Percentiles rank a stretch among this genome's conserved stretches.
Conservation (phyloP, 2,797 vertebrate species). For the Pitangus sulphuratus region DNA sequence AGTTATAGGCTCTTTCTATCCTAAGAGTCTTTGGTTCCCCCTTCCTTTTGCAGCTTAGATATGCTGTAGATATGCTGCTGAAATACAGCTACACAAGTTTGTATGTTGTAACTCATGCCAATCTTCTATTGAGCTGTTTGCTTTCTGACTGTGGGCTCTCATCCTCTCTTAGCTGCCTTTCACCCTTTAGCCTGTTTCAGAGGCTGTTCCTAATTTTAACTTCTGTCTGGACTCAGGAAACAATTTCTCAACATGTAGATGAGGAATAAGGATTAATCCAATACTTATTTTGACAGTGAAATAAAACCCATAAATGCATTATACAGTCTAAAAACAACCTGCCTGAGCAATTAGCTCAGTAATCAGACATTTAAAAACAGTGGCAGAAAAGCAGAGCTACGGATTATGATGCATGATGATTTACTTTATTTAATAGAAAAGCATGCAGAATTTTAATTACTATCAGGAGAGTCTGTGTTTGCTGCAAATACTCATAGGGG, state of each 20-base stretch:
- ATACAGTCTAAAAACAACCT: background rate
- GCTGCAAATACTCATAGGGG: background rate
- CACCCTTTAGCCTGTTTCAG: background rate
- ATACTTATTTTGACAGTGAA: background rate
- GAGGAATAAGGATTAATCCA: background rate
- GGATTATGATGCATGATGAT: background rate
- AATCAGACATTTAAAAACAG: background rate
- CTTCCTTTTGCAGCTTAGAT: background rate
- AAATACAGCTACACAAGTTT: background rate
- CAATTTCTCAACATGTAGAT: background rate
- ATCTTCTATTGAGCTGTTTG: background rate
- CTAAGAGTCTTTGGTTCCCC: background rate
- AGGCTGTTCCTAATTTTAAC: background rate
- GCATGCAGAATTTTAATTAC: slow-evolving; percentile 9
- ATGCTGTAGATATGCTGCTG: background rate
- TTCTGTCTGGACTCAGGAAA: background rate
- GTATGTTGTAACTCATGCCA: background rate
- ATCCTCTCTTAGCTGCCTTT: background rate
- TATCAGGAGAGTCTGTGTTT: background rate
- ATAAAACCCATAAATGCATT: background rate
- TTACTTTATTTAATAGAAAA: slow-evolving; percentile 1
- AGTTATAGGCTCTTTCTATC: background rate
- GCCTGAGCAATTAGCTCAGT: slow-evolving; percentile 2
- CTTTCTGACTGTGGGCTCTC: background rate
- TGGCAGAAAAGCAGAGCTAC: background rate